A percentile compares a stretch with the other conserved stretches of the same genome.
Evolutionary conservation across 2,797 vertebrate species (phyloP).

Genomic region (Sebastiscus albofasciatus): DNA sequence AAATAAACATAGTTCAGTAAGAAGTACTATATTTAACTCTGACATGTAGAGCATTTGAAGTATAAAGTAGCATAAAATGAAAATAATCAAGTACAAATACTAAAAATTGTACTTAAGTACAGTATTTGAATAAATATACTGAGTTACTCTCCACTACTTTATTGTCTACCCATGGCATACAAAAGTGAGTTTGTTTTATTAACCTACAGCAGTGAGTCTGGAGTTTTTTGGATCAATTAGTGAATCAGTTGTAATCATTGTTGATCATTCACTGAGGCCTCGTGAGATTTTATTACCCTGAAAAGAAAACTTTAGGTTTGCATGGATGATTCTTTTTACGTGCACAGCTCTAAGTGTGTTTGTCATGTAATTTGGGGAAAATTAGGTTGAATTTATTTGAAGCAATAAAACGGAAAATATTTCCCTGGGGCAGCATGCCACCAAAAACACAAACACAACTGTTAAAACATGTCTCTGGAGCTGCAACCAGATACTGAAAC

Average conservation of each 20-base stretch:
- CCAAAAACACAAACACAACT: constrained; percentile 82
- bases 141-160: neutral
- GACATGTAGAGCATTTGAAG: neutral
- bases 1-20: neutral
- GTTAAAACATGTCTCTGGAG: constrained; percentile 80
- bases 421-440: constrained; percentile 75
- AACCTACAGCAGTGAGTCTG: constrained; percentile 4
- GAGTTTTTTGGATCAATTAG: constrained; percentile 41
- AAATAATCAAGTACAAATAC: neutral
- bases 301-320: constrained; percentile 32
- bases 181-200: constrained; percentile 25
- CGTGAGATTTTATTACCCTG: constrained; percentile 37
- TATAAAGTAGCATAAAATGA: neutral
- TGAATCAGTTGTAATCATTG: constrained; percentile 39
- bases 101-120: neutral
- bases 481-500: constrained; percentile 73
- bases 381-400: constrained; percentile 81
- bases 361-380: constrained; percentile 77
- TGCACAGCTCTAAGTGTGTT: constrained; percentile 61
- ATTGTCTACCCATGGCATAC: neutral
- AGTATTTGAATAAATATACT: neutral
- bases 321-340: constrained; percentile 47
- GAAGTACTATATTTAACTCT: neutral
- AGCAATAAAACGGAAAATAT: constrained; percentile 79
- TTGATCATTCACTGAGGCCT: constrained; percentile 34